phyloP scores from a whole-genome alignment of 2,113 vertebrate genomes.

The Psephotus haematonotus region DNA sequence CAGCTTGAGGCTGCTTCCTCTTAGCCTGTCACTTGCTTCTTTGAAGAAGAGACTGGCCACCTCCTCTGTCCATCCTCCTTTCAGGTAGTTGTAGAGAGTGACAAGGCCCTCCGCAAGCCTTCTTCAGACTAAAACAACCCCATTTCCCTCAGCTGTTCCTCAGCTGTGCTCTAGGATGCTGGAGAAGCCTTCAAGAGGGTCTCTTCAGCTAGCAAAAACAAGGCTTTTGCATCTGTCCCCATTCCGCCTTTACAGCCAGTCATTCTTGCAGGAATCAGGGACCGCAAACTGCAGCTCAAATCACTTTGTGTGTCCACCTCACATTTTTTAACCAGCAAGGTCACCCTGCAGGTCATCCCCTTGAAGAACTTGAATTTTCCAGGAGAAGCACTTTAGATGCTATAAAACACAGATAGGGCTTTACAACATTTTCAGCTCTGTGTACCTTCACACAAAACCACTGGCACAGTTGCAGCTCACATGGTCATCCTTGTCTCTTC shows the following conservation, averaged over 20 bases:
- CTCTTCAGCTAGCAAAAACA: background rate
- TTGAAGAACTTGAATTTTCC: background rate
- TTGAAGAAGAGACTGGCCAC: background rate
- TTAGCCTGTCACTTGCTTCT: background rate
- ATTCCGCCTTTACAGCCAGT: background rate
- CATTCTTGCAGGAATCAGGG: background rate
- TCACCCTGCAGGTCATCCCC: fast-evolving
- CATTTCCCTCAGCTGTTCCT: background rate
- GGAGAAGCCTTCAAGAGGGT: background rate
- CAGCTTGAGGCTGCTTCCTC: background rate
- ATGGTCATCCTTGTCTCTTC: background rate
- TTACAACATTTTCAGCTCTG: background rate
- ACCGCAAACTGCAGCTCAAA: background rate
- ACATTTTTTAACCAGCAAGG: background rate
- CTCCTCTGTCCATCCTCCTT: background rate
- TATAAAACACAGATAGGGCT: background rate
- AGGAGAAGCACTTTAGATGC: background rate
- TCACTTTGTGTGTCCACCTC: background rate
- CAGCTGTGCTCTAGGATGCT: background rate
- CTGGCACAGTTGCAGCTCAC: background rate
- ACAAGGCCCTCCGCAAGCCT: background rate
- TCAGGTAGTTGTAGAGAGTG: background rate
- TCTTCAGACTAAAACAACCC: background rate
- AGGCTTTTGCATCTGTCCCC: background rate
- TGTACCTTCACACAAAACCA: background rate